These are phyloP conservation scores for Cydia amplana DNA, from an alignment of 1,140 invertebrate genomes.

Conservation along the genomic window DNA sequence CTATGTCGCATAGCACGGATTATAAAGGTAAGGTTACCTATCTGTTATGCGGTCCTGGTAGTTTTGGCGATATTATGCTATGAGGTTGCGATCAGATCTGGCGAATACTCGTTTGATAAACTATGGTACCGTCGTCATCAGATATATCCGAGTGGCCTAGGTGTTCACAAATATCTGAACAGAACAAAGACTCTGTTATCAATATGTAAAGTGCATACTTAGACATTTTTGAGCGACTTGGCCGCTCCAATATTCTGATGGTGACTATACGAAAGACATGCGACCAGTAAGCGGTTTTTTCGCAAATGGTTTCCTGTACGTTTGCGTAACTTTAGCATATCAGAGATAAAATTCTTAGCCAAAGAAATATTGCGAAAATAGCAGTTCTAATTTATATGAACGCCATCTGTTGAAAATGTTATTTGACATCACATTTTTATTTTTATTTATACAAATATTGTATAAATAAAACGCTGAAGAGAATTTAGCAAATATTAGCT, in stretches of 20 bases:
- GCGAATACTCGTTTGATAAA: not conserved
- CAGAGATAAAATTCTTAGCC: too few relatives aligned
- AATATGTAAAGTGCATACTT: too few relatives aligned
- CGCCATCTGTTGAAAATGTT: not conserved
- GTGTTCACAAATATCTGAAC: not conserved
- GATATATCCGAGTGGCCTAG: not conserved
- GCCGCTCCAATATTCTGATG: too few relatives aligned
- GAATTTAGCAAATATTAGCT: too few relatives aligned
- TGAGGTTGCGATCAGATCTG: not conserved
- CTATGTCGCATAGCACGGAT: slow-evolving; percentile 44
- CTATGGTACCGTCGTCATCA: not conserved
- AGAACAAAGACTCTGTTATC: too few relatives aligned
- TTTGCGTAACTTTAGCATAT: too few relatives aligned
- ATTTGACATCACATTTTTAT: not conserved
- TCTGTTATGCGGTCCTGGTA: slow-evolving; percentile 9
- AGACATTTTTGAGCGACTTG: too few relatives aligned
- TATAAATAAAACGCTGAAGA: too few relatives aligned
- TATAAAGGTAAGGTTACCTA: slow-evolving; percentile 50
- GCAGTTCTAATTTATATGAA: not conserved
- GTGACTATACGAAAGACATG: too few relatives aligned
- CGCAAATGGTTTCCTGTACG: too few relatives aligned
- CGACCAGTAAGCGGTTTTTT: not conserved
- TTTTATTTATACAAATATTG: too few relatives aligned
- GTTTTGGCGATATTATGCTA: not conserved
- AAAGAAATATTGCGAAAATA: too few relatives aligned